These are phyloP conservation scores for Hedya salicella DNA, from an alignment of 2,888 invertebrate genomes.

Conservation along the genomic window DNA sequence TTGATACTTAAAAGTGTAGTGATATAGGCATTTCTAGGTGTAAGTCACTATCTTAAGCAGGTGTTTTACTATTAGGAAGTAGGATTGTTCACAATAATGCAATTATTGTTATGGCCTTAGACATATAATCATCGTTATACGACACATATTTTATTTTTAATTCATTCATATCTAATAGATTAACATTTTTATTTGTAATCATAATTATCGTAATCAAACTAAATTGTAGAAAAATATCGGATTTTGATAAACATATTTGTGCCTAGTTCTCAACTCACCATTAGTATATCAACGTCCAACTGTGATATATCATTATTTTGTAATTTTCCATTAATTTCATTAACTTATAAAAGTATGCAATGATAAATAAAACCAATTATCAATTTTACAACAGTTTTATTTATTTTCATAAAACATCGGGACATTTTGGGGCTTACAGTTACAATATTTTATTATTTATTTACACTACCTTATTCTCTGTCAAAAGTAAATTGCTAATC, in stretches of 20 bases:
- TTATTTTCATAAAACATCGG: slow-evolving; percentile 55
- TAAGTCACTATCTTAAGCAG: slow-evolving; percentile 39
- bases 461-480: slow-evolving; percentile 48
- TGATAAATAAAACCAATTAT: slow-evolving; percentile 47
- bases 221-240: slow-evolving; percentile 23
- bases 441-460: slow-evolving; percentile 54
- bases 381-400: slow-evolving; percentile 52
- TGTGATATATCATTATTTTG: slow-evolving; percentile 66
- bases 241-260: slow-evolving; percentile 31
- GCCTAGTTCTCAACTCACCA: slow-evolving; percentile 22
- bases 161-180: slow-evolving; percentile 1
- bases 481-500: slow-evolving; percentile 1
- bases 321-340: slow-evolving; percentile 46
- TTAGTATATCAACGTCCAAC: slow-evolving; percentile 71
- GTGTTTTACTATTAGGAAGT: slow-evolving; percentile 39
- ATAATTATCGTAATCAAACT: slow-evolving; percentile 6
- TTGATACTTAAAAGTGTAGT: slow-evolving; percentile 42
- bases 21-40: slow-evolving; percentile 44
- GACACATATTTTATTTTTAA: slow-evolving; percentile 7
- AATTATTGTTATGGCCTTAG: slow-evolving; percentile 44
- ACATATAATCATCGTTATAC: slow-evolving; percentile 34
- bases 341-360: slow-evolving; percentile 34
- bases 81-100: slow-evolving; percentile 43
- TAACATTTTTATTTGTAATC: slow-evolving; percentile 4
- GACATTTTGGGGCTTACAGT: slow-evolving; percentile 59